These are phyloP conservation scores for Lacerta agilis DNA, from an alignment of 2,797 vertebrate genomes.

Conservation along the genomic window DNA sequence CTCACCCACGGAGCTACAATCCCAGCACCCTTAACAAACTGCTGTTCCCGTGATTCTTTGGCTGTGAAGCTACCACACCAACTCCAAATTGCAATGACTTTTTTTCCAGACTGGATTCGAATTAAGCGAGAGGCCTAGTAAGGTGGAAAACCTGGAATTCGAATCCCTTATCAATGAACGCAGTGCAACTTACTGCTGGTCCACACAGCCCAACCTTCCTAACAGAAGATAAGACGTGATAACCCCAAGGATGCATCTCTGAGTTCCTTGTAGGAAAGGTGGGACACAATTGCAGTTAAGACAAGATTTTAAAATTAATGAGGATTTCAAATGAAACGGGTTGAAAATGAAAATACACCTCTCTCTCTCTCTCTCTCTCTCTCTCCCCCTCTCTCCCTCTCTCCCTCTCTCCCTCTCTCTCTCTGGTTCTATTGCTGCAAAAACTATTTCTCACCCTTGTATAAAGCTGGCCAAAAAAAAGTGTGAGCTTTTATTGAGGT, in stretches of 20 bases:
- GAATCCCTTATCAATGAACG: background rate
- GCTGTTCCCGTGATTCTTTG: too few relatives aligned
- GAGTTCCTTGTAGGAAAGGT: background rate
- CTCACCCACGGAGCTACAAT: too few relatives aligned
- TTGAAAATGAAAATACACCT: too few relatives aligned
- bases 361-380: too few relatives aligned
- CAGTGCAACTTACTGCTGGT: background rate
- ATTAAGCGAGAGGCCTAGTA: background rate
- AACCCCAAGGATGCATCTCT: background rate
- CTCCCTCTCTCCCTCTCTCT: background rate
- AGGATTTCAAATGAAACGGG: too few relatives aligned
- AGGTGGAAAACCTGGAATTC: background rate
- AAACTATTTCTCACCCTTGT: constrained; percentile 43
- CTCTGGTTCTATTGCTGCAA: background rate
- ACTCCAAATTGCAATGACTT: background rate
- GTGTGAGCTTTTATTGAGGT: constrained; percentile 70
- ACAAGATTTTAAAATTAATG: background rate
- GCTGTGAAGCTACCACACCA: background rate
- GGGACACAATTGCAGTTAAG: background rate
- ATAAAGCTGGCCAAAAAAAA: constrained; percentile 43
- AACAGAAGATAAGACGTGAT: background rate
- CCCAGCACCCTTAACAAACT: too few relatives aligned
- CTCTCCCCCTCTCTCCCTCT: too few relatives aligned
- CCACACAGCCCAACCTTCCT: background rate
- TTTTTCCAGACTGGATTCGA: background rate